Base-by-base conservation (phyloP, 2,888 invertebrate species). In the Drosophila conformis region DNA sequence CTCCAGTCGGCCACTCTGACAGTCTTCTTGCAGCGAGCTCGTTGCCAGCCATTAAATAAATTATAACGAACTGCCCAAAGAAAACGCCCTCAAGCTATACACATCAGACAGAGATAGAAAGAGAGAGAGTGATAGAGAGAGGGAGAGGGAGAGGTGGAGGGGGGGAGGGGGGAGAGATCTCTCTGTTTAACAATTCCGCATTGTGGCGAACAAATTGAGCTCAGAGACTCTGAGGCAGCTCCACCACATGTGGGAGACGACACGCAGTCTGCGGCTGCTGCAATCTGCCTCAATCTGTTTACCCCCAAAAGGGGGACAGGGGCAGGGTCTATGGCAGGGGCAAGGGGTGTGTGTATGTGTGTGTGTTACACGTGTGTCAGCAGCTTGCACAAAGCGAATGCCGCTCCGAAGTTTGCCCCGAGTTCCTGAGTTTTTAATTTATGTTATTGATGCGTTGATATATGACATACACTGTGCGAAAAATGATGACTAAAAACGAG, bases 41-140 rank as follows among this genome's bases (percentile, higher is more conserved):
- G 62, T 71, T 69, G 77, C 73, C 69, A 64, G 76, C 79, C 87
- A 87, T 91, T 91, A 89, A 91, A 91, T 90, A 91, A 91, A 89
- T 91, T 91, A 91, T 90, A 87, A 73, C 78, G 83, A 90, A 89
- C 77, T 76, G 74, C 69, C 67, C 69, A 31, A 33, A 49, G 59
- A 69, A 67, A 76, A 72, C 72, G 60, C 73, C 65, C 53, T 61
- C 57, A 21, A 60, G 38, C 46, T 61, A n/a, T 11, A 38, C 25
- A 38, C n/a, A 21, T 8, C 13, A 35, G 35, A 58, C 27, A 15
- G 53, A 15, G 15, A 8, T 8, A 29, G 29, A 6, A 2, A 46
- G 21, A 8, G 21, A 33, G 42, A 21, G 27, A 15, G 15, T 33
- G 38, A 59, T 11, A 6, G 4, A 21, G n/a, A 6, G n/a, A 48